Evolutionary conservation across 53 echinoderm and acorn worm species (phyloP).

Genomic region (Zoroaster sp.): DNA sequence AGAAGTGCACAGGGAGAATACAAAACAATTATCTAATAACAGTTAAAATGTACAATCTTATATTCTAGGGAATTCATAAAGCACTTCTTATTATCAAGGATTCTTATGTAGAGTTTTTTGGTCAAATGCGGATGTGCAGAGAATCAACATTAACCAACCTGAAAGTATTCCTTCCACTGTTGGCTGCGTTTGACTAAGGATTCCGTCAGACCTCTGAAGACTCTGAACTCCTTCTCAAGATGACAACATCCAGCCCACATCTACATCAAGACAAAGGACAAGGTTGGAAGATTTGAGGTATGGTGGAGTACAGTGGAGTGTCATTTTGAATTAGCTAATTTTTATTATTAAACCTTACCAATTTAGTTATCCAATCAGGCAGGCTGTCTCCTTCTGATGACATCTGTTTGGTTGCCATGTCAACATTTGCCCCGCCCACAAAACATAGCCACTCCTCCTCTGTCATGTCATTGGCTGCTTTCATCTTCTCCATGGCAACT

Average conservation of each 20-base stretch:
- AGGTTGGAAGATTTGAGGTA: not conserved
- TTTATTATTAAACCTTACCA: too few relatives aligned
- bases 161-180: conserved; percentile 95
- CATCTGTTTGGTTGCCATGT: not conserved
- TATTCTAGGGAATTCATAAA: too few relatives aligned
- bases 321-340: too few relatives aligned
- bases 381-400: not conserved
- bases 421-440: conserved; percentile 64
- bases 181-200: conserved; percentile 72
- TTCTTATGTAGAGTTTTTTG: too few relatives aligned
- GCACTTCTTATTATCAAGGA: too few relatives aligned
- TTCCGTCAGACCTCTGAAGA: conserved; percentile 67
- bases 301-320: too few relatives aligned
- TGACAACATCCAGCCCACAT: conserved; percentile 61
- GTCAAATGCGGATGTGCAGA: too few relatives aligned
- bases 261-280: conserved; percentile 10
- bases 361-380: conserved; percentile 77
- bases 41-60: too few relatives aligned
- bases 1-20: too few relatives aligned
- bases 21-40: too few relatives aligned
- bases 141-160: conserved; percentile 62
- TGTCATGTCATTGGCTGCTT: conserved; percentile 50
- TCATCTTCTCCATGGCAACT: conserved; percentile 84
- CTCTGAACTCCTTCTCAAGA: conserved; percentile 52
- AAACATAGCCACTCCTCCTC: conserved; percentile 82